phyloP scores from a whole-genome alignment of 92 coral and sea anemone species.

The Parazoanthus darwini region DNA sequence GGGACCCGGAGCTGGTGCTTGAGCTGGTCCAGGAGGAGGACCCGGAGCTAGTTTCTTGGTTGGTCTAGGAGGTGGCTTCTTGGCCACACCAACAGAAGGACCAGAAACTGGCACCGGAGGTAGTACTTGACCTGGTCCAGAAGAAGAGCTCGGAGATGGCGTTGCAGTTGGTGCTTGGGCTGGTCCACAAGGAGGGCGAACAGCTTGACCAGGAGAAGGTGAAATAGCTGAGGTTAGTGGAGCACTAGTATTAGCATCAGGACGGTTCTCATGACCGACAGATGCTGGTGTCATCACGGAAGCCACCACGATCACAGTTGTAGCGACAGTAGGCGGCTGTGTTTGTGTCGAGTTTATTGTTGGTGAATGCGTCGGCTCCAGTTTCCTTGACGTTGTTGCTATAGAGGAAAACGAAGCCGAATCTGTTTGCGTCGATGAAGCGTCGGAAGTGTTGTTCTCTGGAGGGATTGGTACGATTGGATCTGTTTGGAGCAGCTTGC shows the following conservation, averaged over 20 bases:
- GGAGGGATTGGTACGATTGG: not conserved
- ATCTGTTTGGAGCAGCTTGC: not conserved
- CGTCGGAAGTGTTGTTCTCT: not conserved
- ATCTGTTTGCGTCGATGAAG: not conserved
- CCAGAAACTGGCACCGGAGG: not conserved
- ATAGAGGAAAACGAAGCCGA: not conserved
- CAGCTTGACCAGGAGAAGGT: not conserved
- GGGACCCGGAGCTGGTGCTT: too few relatives aligned
- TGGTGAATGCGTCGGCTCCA: not conserved
- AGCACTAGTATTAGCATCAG: not conserved
- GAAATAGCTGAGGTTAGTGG: not conserved
- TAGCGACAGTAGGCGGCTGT: not conserved
- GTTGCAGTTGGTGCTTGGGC: not conserved
- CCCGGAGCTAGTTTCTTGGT: too few relatives aligned
- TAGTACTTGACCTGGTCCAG: not conserved
- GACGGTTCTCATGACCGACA: not conserved
- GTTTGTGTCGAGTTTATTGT: not conserved
- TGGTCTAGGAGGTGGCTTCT: too few relatives aligned
- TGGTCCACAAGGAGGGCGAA: not conserved
- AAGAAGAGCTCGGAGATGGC: not conserved
- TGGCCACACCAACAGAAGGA: too few relatives aligned
- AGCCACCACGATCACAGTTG: not conserved
- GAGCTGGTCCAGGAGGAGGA: too few relatives aligned
- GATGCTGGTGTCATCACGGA: not conserved
- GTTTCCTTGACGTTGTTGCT: not conserved